Evolutionary conservation across 2,797 vertebrate species (phyloP), one percentile per base, ranked within the genome.

Genomic region (Dallia pectoralis): DNA sequence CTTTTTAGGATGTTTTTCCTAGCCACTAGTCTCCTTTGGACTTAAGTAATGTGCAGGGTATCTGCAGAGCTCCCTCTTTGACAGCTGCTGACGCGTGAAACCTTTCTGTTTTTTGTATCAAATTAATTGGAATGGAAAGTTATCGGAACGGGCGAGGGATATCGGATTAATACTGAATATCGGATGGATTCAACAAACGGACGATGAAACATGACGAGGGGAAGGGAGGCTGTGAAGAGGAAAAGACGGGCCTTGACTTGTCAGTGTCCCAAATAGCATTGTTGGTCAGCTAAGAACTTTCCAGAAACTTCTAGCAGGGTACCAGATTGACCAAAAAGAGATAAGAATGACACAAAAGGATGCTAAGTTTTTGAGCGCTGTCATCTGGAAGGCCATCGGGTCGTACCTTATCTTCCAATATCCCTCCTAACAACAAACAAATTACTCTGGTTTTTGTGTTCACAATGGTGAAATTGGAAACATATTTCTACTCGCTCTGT

Each of bases 341-440:
- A 22, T 19, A n/a, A 40, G 1, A 19, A 3, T n/a, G 2, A 68
- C 67, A 68, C 48, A 44, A 67, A 47, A 67, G 33, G 22, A 48
- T 22, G 4, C 25, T 25, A 61, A 47, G 15, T 18, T 44, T 48
- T 68, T 9, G 67, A 29, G 49, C 49, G 4, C 15, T 29, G 14
- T 47, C 16, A 65, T 63, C 25, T 63, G 3, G 2, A 63, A 6
- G 27, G 14, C 74, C 63, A 72, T 66, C 70, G 62, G 47, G 11
- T 30, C 33, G 64, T 70, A 70, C 78, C 76, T 85, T 79, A 82
- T 82, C 82, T 79, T 29, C 77, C 68, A 62, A 61, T 69, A 69
- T 75, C 76, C 40, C 67, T 53, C 30, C 36, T 74, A 69, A 65
- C 40, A 68, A 30, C 36, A 30, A 74, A 78, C 76, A 79, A 83